A percentile compares a stretch with the other conserved stretches of the same genome.
phyloP scores from a whole-genome alignment of 2,888 invertebrate genomes.

The Bruchidius siliquastri region DNA sequence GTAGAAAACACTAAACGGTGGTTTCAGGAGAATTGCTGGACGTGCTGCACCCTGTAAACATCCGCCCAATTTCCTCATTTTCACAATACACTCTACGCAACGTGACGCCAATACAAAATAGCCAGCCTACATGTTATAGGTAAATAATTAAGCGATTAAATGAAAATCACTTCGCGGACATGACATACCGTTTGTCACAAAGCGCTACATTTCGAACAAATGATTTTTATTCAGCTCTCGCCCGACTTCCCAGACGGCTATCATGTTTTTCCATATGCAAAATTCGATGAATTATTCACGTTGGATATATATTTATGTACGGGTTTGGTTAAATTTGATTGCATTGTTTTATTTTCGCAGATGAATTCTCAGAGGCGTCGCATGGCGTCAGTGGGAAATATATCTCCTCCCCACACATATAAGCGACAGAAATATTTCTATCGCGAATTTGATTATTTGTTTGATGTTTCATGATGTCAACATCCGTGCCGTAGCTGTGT shows the following conservation, averaged over 20 bases:
- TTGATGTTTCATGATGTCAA: too few relatives aligned
- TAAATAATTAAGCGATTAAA: not conserved
- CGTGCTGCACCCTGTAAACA: not conserved
- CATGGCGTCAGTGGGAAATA: not conserved
- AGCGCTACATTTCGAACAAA: not conserved
- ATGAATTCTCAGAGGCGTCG: not conserved
- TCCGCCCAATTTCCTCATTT: not conserved
- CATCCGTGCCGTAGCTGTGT: too few relatives aligned
- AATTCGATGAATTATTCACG: not conserved
- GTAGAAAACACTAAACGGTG: too few relatives aligned
- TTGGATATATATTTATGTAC: not conserved
- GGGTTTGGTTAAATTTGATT: not conserved
- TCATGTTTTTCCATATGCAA: not conserved
- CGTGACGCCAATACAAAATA: not conserved
- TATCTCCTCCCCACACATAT: too few relatives aligned
- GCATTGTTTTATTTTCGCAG: not conserved
- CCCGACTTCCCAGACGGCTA: not conserved
- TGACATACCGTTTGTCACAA: not conserved
- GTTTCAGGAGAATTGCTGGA: too few relatives aligned
- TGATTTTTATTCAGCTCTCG: not conserved
- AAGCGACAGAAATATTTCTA: too few relatives aligned
- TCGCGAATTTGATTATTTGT: too few relatives aligned
- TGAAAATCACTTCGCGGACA: not conserved
- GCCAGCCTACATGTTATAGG: not conserved
- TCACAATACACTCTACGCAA: not conserved